A percentile compares a stretch with the other conserved stretches of the same genome.
Evolutionary conservation across 2,797 vertebrate genomes (phyloP).

Genomic region (Dryobates pubescens): DNA sequence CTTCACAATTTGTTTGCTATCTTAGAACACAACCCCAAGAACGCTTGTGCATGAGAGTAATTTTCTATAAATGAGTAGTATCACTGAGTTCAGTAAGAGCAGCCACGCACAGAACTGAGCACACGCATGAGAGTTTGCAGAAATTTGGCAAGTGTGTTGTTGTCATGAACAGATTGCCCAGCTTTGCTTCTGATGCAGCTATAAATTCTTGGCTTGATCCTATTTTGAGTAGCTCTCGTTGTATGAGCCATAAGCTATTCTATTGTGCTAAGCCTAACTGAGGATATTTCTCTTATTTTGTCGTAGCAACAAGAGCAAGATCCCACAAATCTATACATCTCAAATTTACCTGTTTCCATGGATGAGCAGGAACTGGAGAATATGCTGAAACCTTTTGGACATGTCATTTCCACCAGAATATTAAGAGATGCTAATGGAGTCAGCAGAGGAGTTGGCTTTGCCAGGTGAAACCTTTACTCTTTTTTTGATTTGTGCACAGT

Average conservation of each 20-base stretch:
- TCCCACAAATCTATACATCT: constrained; percentile 99
- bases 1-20: constrained; percentile 25
- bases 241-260: neutral
- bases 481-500: neutral
- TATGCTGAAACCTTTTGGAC: constrained; percentile 97
- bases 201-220: neutral
- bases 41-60: constrained; percentile 15
- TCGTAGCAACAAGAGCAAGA: constrained; percentile 97
- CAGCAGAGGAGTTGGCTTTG: constrained; percentile 98
- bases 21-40: constrained; percentile 9
- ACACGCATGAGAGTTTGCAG: constrained; percentile 12
- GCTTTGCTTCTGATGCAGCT: neutral
- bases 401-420: constrained; percentile 98
- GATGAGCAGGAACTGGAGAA: constrained; percentile 97
- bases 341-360: constrained; percentile 97
- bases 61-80: neutral
- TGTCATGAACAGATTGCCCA: neutral
- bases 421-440: constrained; percentile 95
- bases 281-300: constrained; percentile 61
- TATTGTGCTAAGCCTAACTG: constrained; percentile 15
- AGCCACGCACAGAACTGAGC: neutral
- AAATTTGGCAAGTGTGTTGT: constrained; percentile 10
- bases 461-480: constrained; percentile 84
- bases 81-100: constrained; percentile 11
- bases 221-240: neutral